phyloP scores from a whole-genome alignment of 2,888 invertebrate species.

The Aspidapion aeneum region DNA sequence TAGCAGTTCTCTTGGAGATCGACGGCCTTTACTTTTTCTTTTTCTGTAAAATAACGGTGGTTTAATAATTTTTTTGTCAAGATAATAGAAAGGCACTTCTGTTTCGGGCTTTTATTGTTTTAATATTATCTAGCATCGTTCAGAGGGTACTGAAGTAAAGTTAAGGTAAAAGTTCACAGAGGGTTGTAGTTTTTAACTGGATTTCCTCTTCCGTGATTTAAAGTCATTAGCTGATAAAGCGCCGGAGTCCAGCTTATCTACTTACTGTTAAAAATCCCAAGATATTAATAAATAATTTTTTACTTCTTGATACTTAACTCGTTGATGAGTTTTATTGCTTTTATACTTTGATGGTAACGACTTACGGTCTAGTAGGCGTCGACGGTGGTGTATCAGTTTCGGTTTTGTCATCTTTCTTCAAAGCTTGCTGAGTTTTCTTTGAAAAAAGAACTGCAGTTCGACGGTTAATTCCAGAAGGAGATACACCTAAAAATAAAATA shows the following conservation, averaged over 20 bases:
- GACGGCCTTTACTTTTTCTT: constrained; percentile 41
- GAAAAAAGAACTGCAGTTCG: constrained; percentile 77
- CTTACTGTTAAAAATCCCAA: too few relatives aligned
- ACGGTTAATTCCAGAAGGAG: constrained; percentile 63
- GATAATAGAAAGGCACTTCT: background rate
- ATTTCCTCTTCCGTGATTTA: too few relatives aligned
- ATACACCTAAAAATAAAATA: constrained; percentile 31
- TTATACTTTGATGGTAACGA: too few relatives aligned
- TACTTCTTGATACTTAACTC: too few relatives aligned
- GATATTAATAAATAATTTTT: too few relatives aligned
- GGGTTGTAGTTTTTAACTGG: too few relatives aligned
- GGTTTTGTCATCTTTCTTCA: constrained; percentile 48
- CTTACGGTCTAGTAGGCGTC: constrained; percentile 32
- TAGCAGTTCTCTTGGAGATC: constrained; percentile 1
- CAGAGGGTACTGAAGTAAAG: too few relatives aligned
- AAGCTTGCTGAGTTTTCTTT: constrained; percentile 61
- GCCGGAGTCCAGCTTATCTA: too few relatives aligned
- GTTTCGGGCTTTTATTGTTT: too few relatives aligned
- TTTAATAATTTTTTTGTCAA: background rate
- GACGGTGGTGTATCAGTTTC: constrained; percentile 47
- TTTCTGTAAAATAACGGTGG: constrained; percentile 28
- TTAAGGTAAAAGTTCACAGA: too few relatives aligned
- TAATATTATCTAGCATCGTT: too few relatives aligned
- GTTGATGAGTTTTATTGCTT: background rate
- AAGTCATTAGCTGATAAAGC: too few relatives aligned